Evolutionary conservation across 1,140 invertebrate genomes (phyloP).

Genomic region (Oncopeltus fasciatus): DNA sequence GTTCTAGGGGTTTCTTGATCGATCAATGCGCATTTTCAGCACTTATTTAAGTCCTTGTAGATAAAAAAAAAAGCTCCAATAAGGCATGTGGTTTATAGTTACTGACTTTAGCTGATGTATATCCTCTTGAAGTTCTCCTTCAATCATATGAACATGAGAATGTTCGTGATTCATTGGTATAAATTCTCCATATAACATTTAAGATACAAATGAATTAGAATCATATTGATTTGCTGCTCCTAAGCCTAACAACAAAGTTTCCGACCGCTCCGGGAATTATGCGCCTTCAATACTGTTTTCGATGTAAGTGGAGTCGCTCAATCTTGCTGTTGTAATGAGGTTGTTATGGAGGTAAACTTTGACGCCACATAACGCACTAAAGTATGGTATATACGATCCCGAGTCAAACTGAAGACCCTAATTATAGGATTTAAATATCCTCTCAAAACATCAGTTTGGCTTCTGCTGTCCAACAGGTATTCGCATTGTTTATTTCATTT

Average conservation of each 20-base stretch:
- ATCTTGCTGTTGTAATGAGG: constrained; percentile 27
- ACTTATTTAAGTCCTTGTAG: background rate
- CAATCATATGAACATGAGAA: background rate
- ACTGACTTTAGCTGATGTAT: background rate
- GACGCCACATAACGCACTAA: too few relatives aligned
- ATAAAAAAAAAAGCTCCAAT: background rate
- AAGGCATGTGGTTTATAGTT: background rate
- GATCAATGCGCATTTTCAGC: background rate
- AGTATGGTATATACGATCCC: too few relatives aligned
- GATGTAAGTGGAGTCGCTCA: constrained; percentile 30
- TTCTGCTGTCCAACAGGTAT: too few relatives aligned
- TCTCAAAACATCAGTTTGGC: too few relatives aligned
- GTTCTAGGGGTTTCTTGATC: background rate
- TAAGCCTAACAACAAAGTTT: constrained; percentile 27
- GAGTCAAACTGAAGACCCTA: background rate
- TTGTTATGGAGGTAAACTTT: background rate
- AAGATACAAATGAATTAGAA: constrained; percentile 4
- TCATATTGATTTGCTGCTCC: constrained; percentile 12
- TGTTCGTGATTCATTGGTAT: background rate
- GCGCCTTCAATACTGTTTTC: constrained; percentile 28
- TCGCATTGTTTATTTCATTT: too few relatives aligned
- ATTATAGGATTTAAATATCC: background rate
- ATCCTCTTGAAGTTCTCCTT: background rate
- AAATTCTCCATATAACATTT: constrained; percentile 16
- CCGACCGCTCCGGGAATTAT: constrained; percentile 23